Base-by-base conservation (phyloP, 1,140 invertebrate species). In the Halictus rubicundus region DNA sequence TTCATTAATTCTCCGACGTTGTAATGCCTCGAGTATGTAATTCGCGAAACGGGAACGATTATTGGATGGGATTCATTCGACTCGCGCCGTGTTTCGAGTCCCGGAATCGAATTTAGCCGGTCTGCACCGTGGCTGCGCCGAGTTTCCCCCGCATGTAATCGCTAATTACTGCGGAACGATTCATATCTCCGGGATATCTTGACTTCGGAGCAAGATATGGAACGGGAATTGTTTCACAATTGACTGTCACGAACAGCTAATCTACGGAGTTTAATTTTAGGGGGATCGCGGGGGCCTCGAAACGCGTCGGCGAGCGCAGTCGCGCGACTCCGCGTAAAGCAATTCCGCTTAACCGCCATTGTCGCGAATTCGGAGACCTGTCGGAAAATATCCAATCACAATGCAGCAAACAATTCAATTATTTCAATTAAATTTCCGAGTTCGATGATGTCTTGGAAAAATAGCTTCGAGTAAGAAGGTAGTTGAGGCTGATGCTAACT, bases 121-220 rank as follows among this genome's bases (percentile, higher is more conserved):
- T 66, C 39, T 25, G 14, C 7, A n/a, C 39, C 21, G 21, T 9
- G 54, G n/a, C 54, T 57, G 21, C 54, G 54, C n/a, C 54, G 21
- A n/a, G 21, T n/a, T 57, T n/a, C 54, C 5, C 19, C 54, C 8
- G n/a, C 54, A 2, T n/a, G 49, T 57, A 75, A 42, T 59, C 61
- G 73, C 5, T 52, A 59, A 57, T 59, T 66, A 25, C 32, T 25
- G 52, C 10, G 23, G 7, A 57, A 76, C 68, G 65, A 66, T 68
- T 76, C 57, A 68, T 76, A 54, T 68, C 42, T 54, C 37, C 32
- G 64, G n/a, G n/a, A 65, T 57, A 57, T 57, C 54, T 19, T 63
- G 27, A 27, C 60, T 63, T 32, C 3, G 27, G 10, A 27, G 59
- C 59, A 61, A 61, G 59, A 19, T 63, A 19, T 19, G 37, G 49